Conservation (phyloP, 1,140 invertebrate species). For the Nasonia longicornis region DNA sequence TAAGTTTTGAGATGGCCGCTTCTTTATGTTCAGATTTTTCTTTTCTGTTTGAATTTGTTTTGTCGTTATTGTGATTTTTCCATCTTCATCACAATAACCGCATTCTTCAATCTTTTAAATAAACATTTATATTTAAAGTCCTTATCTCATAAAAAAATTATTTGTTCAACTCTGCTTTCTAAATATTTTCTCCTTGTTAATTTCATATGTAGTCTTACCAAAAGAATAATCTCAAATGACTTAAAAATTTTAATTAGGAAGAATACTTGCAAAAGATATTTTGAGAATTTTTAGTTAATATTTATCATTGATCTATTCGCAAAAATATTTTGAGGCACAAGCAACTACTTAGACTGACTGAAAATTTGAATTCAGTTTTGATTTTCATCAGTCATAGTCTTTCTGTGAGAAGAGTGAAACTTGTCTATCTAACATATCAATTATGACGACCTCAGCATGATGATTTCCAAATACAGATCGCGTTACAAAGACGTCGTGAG, state of each 20-base stretch:
- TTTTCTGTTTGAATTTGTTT: slow-evolving; percentile 29
- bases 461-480: slow-evolving; percentile 1
- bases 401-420: slow-evolving; percentile 22
- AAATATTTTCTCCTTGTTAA: background rate
- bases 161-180: background rate
- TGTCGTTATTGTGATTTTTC: slow-evolving; percentile 45
- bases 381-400: too few species aligned
- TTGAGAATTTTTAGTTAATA: too few species aligned
- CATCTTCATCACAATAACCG: slow-evolving; percentile 46
- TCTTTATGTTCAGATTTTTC: slow-evolving; percentile 15
- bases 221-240: too few species aligned
- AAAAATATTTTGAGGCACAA: too few species aligned
- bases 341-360: too few species aligned
- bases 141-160: background rate
- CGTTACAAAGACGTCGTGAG: background rate
- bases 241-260: too few species aligned
- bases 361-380: background rate
- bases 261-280: too few species aligned
- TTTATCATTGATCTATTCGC: too few species aligned
- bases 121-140: slow-evolving; percentile 35
- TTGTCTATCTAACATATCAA: background rate
- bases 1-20: background rate
- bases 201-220: too few species aligned
- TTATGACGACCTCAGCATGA: background rate
- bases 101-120: slow-evolving; percentile 52